A percentile compares a stretch with the other conserved stretches of the same genome.
Evolutionary conservation across 2,113 vertebrate species (phyloP).

Genomic region (Heliornis fulica): DNA sequence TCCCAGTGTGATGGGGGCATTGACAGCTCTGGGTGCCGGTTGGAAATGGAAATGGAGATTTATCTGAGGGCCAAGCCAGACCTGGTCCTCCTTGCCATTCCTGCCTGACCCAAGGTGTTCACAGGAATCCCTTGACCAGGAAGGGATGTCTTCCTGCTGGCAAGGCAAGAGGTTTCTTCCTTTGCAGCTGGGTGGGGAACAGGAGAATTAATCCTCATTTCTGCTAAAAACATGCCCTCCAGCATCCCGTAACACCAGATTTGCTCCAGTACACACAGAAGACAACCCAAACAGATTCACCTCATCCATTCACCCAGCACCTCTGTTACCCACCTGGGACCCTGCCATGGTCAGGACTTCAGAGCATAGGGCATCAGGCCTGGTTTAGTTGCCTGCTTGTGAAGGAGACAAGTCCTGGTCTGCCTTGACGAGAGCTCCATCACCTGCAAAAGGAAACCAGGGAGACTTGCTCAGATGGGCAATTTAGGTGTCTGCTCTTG

Average conservation of each 20-base stretch:
- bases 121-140: not conserved
- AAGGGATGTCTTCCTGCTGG: not conserved
- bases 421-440: not conserved
- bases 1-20: not conserved
- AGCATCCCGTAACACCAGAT: not conserved
- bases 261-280: fast-evolving
- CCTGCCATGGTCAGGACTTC: not conserved
- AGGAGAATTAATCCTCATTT: not conserved
- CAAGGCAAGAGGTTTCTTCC: not conserved
- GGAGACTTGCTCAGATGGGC: slow-evolving; percentile 15
- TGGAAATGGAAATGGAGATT: not conserved
- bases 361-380: not conserved
- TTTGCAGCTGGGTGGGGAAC: not conserved
- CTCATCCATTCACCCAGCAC: fast-evolving
- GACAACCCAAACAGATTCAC: not conserved
- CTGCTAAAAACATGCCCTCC: not conserved
- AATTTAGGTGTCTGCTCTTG: slow-evolving; percentile 32
- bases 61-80: not conserved
- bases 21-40: not conserved
- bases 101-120: not conserved
- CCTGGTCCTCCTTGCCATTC: not conserved
- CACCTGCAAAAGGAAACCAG: not conserved
- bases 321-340: not conserved
- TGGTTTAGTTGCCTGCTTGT: not conserved
- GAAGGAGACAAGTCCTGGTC: not conserved